Percentiles rank a stretch among this genome's conserved stretches.
Evolutionary conservation across 2,888 invertebrate genomes (phyloP).

Genomic region (Caenorhabditis panamensis): DNA sequence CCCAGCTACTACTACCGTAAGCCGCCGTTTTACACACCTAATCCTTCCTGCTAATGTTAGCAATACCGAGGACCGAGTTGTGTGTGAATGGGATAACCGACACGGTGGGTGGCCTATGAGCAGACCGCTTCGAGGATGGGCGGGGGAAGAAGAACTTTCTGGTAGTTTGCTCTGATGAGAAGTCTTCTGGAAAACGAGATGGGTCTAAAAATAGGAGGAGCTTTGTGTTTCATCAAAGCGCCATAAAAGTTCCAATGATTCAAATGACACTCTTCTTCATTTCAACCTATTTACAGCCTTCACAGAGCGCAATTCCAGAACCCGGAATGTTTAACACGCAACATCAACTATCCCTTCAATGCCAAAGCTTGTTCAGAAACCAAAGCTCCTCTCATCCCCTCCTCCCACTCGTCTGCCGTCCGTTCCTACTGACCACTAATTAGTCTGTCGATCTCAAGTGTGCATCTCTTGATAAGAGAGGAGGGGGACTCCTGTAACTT

Average conservation of each 20-base stretch:
- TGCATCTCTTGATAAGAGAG: conserved; percentile 41
- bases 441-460: conserved; percentile 42
- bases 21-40: conserved; percentile 53
- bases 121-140: conserved; percentile 7
- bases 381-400: neutral
- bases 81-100: conserved; percentile 60
- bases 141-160: neutral
- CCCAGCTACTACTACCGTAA: conserved; percentile 34
- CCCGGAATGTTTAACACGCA: no score
- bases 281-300: no score
- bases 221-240: no score
- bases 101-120: conserved; percentile 55
- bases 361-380: no score
- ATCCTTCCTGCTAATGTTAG: conserved; percentile 65
- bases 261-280: no score
- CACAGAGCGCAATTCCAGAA: no score
- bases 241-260: no score
- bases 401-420: conserved; percentile 2
- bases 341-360: no score
- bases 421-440: conserved; percentile 36
- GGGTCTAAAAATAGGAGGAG: no score
- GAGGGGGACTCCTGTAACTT: conserved; percentile 43
- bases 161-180: no score
- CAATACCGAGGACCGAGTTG: conserved; percentile 32
- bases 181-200: no score